phyloP scores from a whole-genome alignment of 2,797 vertebrate species.

The Chromis chromis region DNA sequence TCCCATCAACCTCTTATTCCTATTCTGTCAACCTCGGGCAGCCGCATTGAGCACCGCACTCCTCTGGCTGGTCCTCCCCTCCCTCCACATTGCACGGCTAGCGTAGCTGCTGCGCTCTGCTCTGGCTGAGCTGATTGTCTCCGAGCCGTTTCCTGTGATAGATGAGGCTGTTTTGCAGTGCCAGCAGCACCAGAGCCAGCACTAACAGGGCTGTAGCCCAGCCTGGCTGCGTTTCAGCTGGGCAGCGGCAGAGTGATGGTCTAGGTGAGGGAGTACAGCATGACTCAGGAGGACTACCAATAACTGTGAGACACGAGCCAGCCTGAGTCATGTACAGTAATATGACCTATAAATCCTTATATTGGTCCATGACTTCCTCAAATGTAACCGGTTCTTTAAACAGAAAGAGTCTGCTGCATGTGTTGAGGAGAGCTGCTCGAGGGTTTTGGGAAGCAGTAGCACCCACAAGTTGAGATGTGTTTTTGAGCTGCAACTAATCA shows the following conservation, averaged over 20 bases:
- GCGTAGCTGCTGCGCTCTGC: slow-evolving; percentile 49
- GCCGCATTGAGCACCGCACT: slow-evolving; percentile 45
- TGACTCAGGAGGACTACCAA: slow-evolving; percentile 70
- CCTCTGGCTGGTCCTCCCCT: slow-evolving; percentile 30
- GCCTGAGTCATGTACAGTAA: slow-evolving; percentile 63
- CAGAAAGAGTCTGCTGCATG: slow-evolving; percentile 22
- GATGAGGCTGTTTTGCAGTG: slow-evolving; percentile 68
- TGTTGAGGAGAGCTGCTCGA: neutral
- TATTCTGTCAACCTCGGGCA: slow-evolving; percentile 61
- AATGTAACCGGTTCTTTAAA: slow-evolving; percentile 26
- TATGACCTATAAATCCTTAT: slow-evolving; percentile 37
- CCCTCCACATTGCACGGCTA: slow-evolving; percentile 33
- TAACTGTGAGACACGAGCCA: slow-evolving; percentile 62
- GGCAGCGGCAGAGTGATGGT: neutral
- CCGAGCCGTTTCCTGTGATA: slow-evolving; percentile 54
- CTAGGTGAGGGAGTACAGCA: slow-evolving; percentile 39
- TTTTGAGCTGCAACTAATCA: too few relatives aligned
- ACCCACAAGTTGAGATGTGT: neutral
- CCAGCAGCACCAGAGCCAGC: slow-evolving; percentile 60
- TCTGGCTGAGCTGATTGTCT: slow-evolving; percentile 49
- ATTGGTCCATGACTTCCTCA: slow-evolving; percentile 53
- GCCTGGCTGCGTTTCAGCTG: slow-evolving; percentile 34
- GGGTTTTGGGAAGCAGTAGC: neutral
- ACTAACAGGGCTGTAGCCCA: slow-evolving; percentile 43
- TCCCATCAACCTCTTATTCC: slow-evolving; percentile 66